Percentiles rank a stretch among this genome's conserved stretches.
Conservation (phyloP, 2,888 invertebrate genomes). For the Sminthurides aquaticus region DNA sequence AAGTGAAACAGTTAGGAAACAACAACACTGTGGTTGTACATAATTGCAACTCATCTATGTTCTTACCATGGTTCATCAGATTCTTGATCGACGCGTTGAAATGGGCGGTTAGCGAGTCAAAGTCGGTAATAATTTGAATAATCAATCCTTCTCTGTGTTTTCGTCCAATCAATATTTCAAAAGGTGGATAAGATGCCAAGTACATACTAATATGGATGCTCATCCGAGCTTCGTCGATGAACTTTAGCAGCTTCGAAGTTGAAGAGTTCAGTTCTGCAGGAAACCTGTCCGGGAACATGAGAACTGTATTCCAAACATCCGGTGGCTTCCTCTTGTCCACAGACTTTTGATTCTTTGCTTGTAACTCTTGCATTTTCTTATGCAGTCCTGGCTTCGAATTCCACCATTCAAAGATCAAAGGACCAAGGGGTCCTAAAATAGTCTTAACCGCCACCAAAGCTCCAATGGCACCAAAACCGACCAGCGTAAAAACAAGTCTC, state of each 20-base stretch:
- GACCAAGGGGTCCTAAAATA: no score
- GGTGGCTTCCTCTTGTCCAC: slow-evolving; percentile 23
- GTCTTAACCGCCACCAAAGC: no score
- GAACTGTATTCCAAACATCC: slow-evolving; percentile 40
- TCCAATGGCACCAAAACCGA: no score
- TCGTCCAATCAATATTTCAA: slow-evolving; percentile 54
- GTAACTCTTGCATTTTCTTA: no score
- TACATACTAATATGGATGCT: slow-evolving; percentile 65
- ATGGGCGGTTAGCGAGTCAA: slow-evolving; percentile 48
- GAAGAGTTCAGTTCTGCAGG: slow-evolving; percentile 11
- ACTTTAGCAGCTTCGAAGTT: slow-evolving; percentile 45
- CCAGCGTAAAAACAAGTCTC: no score
- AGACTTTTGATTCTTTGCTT: no score
- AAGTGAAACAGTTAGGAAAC: no score
- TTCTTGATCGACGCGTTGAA: slow-evolving; percentile 46
- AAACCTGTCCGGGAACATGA: slow-evolving; percentile 46
- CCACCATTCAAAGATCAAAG: no score
- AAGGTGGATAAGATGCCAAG: slow-evolving; percentile 55
- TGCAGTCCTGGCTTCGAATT: no score
- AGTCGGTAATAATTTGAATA: slow-evolving; percentile 61
- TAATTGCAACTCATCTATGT: no score
- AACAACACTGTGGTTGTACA: no score
- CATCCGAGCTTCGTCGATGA: slow-evolving; percentile 48
- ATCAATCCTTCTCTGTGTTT: slow-evolving; percentile 52
- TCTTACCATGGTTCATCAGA: slow-evolving; percentile 45